Evolutionary conservation across 2,113 vertebrate species (phyloP).

Genomic region (Nymphicus hollandicus): DNA sequence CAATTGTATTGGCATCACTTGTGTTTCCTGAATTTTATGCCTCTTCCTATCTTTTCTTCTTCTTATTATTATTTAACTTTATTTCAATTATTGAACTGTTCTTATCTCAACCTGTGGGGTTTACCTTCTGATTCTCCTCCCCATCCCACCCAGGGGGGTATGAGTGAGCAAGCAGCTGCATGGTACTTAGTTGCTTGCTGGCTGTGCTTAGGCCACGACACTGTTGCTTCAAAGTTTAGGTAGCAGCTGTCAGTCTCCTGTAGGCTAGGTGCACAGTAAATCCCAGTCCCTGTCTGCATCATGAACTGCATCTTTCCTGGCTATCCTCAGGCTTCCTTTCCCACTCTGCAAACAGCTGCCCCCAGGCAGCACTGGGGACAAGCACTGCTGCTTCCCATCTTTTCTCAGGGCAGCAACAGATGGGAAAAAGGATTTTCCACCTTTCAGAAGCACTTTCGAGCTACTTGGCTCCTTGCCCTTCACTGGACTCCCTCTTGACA

Average conservation of each 20-base stretch:
- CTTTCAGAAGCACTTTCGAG: background rate
- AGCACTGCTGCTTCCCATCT: background rate
- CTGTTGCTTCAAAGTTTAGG: background rate
- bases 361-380: too few relatives aligned
- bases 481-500: background rate
- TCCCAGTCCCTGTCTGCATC: background rate
- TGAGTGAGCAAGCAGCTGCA: background rate
- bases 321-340: background rate
- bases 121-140: background rate
- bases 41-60: background rate
- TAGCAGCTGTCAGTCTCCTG: background rate
- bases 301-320: accelerated
- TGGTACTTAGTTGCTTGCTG: background rate
- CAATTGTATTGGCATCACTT: background rate
- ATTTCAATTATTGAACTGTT: background rate
- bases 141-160: background rate
- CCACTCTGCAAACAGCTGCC: background rate
- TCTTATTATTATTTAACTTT: background rate
- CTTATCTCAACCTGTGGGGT: background rate
- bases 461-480: background rate
- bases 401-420: background rate
- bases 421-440: background rate
- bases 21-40: background rate
- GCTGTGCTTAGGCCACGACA: background rate
- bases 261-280: background rate